A percentile compares a stretch with the other conserved stretches of the same genome.
phyloP scores from a whole-genome alignment of 2,888 invertebrate species.

The Dicranocentrus wangi region DNA sequence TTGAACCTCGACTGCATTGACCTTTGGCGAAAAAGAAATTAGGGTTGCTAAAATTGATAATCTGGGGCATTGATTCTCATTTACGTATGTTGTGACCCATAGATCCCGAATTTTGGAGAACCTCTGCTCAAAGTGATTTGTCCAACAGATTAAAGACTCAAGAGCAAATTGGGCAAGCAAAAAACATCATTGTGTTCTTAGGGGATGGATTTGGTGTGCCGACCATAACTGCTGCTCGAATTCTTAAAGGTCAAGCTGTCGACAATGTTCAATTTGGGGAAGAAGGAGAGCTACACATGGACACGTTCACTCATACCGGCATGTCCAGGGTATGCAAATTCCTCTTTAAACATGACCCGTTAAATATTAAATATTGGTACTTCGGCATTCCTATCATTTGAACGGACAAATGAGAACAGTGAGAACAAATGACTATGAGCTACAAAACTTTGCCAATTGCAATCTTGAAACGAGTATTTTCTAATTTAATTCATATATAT shows the following conservation, averaged over 20 bases:
- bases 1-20: no score
- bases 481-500: not conserved
- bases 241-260: conserved; percentile 75
- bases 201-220: conserved; percentile 71
- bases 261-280: conserved; percentile 74
- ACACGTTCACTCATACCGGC: conserved; percentile 62
- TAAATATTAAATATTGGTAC: no score
- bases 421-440: not conserved
- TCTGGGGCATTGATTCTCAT: no score
- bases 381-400: not conserved
- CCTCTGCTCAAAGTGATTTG: conserved; percentile 55
- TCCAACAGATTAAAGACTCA: no score
- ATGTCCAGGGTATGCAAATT: conserved; percentile 73
- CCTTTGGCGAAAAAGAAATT: no score
- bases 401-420: no score
- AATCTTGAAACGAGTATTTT: no score
- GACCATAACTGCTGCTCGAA: conserved; percentile 75
- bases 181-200: conserved; percentile 53
- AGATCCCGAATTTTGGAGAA: no score
- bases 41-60: no score
- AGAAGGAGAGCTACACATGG: conserved; percentile 62
- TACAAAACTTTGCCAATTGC: no score
- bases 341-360: not conserved
- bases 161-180: no score
- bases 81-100: no score